phyloP scores from a whole-genome alignment of 2,113 vertebrate species.

The Ictalurus furcatus region DNA sequence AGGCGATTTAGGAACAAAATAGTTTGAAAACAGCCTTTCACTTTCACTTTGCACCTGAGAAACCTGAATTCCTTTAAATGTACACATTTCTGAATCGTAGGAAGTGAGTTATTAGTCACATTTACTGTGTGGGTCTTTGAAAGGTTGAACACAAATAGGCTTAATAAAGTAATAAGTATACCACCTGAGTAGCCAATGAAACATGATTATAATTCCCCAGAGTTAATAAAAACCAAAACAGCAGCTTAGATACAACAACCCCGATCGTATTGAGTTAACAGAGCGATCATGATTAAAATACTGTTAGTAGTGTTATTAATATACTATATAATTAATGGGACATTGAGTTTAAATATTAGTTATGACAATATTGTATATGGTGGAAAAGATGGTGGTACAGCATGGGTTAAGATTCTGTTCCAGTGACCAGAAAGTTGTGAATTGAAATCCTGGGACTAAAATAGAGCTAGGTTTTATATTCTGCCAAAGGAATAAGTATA shows the following conservation, averaged over 20 bases:
- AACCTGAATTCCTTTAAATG: not conserved
- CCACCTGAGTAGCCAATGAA: not conserved
- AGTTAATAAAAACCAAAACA: too few relatives aligned
- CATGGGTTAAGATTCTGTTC: not conserved
- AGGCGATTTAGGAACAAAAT: not conserved
- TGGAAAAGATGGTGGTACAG: not conserved
- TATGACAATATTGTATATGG: not conserved
- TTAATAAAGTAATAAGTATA: not conserved
- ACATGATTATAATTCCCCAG: not conserved
- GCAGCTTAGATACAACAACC: not conserved
- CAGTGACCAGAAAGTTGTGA: not conserved
- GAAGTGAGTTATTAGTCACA: not conserved
- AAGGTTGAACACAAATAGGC: not conserved
- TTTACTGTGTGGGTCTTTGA: not conserved
- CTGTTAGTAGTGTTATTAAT: not conserved
- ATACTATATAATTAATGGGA: not conserved
- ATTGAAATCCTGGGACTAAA: not conserved
- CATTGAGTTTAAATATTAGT: not conserved
- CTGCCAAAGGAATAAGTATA: not conserved
- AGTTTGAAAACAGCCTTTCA: not conserved
- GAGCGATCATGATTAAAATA: not conserved
- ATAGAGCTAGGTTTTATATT: not conserved
- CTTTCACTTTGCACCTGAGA: not conserved
- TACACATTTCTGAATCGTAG: not conserved
- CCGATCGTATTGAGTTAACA: not conserved